These are phyloP conservation scores for Epizoanthus scotinus DNA, from an alignment of 92 coral and sea anemone species.

Conservation along the genomic window DNA sequence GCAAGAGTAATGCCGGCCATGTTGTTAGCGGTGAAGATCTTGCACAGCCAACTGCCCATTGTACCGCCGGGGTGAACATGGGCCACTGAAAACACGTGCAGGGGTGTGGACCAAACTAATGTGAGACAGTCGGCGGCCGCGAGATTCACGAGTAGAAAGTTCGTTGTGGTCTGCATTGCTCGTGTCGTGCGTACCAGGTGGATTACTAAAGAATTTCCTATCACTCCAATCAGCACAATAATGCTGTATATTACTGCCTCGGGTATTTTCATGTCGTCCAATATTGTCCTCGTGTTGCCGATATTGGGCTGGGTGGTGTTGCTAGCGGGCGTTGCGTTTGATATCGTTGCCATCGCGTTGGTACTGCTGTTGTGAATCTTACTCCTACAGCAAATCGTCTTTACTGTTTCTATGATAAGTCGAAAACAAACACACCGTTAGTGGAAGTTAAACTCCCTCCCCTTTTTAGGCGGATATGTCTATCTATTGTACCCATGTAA, in stretches of 20 bases:
- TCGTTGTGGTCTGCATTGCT: constrained; percentile 24
- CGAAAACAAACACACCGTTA: constrained; percentile 14
- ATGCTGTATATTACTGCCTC: constrained; percentile 21
- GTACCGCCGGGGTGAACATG: constrained; percentile 13
- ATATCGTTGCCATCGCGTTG: background rate
- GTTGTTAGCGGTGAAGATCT: constrained; percentile 66
- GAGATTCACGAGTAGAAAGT: constrained; percentile 22
- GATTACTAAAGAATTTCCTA: constrained; percentile 23
- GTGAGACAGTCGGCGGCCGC: constrained; percentile 36
- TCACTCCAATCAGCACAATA: constrained; percentile 13
- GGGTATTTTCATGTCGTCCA: background rate
- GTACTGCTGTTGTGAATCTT: background rate
- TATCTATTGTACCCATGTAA: background rate
- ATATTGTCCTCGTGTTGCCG: background rate
- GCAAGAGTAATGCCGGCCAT: constrained; percentile 67
- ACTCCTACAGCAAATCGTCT: background rate
- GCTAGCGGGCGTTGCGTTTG: background rate
- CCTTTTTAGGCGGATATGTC: background rate
- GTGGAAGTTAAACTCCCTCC: background rate
- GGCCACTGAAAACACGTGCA: constrained; percentile 19
- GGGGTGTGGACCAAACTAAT: constrained; percentile 23
- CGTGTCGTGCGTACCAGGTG: constrained; percentile 26
- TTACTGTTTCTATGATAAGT: background rate
- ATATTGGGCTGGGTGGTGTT: background rate
- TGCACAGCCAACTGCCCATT: constrained; percentile 33